A percentile compares a stretch with the other conserved stretches of the same genome.
phyloP scores from a whole-genome alignment of 2,113 vertebrate species.

The Columbina picui region DNA sequence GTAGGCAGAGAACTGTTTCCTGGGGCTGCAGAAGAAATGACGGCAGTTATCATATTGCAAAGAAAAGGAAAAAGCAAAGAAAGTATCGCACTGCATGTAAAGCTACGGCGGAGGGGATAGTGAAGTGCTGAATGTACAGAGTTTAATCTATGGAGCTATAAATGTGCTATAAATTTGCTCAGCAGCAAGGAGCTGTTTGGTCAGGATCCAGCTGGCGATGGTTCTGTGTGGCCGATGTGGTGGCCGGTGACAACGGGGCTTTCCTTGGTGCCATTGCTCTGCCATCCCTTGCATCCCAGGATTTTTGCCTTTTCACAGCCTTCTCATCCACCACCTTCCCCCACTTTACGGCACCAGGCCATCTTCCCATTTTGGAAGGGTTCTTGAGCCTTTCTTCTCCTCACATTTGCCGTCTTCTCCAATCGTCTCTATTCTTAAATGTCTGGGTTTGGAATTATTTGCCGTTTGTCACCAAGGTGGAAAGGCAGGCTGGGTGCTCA shows the following conservation, averaged over 20 bases:
- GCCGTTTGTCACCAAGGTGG: neutral
- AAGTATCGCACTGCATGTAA: fast-evolving
- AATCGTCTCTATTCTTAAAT: neutral
- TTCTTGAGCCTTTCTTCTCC: neutral
- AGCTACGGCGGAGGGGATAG: fast-evolving
- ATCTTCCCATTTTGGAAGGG: too few species aligned
- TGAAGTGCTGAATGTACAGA: fast-evolving
- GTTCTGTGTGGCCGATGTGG: neutral
- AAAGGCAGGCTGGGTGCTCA: neutral
- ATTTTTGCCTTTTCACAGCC: too few species aligned
- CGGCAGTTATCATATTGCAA: fast-evolving
- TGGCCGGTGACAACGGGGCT: neutral
- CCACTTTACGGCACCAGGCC: too few species aligned
- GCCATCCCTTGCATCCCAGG: fast-evolving
- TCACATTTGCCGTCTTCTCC: neutral
- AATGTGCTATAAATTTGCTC: neutral
- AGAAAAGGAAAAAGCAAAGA: neutral
- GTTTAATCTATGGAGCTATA: fast-evolving
- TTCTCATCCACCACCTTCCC: neutral
- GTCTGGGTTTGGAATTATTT: neutral
- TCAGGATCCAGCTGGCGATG: neutral
- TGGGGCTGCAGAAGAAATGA: neutral
- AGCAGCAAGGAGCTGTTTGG: neutral
- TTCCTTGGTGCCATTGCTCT: fast-evolving
- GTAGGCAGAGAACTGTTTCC: neutral